A percentile compares a stretch with the other conserved stretches of the same genome.
These are phyloP conservation scores for Montipora cactus DNA, from an alignment of 64 coral and sea anemone genomes.

Conservation along the genomic window DNA sequence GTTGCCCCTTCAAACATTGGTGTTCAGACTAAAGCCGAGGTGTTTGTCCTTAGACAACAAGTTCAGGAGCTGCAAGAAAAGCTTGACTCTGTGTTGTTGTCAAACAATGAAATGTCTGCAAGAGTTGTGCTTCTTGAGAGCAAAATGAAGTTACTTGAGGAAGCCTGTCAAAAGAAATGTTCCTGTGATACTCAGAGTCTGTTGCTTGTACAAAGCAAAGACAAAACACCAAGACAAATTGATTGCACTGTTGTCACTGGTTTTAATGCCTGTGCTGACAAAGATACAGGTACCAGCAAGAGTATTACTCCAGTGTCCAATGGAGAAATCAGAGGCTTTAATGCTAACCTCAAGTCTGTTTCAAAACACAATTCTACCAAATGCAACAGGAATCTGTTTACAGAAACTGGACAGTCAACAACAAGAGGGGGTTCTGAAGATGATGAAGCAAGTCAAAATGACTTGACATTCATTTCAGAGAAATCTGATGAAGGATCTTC, in stretches of 20 bases:
- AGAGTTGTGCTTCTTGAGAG: conserved; percentile 85
- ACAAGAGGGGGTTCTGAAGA: background rate
- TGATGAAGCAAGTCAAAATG: background rate
- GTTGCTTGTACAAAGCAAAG: background rate
- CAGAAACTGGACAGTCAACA: background rate
- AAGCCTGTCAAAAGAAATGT: conserved; percentile 35
- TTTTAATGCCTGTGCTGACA: conserved; percentile 6
- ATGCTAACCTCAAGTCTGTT: background rate
- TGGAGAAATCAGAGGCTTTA: background rate
- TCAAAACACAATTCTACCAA: background rate
- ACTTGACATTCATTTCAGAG: background rate
- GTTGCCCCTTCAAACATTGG: background rate
- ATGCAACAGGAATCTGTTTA: conserved; percentile 18
- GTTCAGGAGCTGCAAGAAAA: conserved; percentile 78
- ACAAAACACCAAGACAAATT: background rate
- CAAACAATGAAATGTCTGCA: conserved; percentile 86
- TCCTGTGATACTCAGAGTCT: background rate
- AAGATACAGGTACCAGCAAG: background rate
- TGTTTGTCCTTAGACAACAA: conserved; percentile 18
- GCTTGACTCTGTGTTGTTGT: conserved; percentile 49
- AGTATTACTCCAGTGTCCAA: background rate
- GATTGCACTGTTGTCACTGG: conserved; percentile 8
- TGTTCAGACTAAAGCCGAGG: background rate
- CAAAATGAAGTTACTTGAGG: conserved; percentile 83
- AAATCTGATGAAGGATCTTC: conserved; percentile 53